phyloP scores from a whole-genome alignment of 2,797 vertebrate species.

The Sphaeramia orbicularis region DNA sequence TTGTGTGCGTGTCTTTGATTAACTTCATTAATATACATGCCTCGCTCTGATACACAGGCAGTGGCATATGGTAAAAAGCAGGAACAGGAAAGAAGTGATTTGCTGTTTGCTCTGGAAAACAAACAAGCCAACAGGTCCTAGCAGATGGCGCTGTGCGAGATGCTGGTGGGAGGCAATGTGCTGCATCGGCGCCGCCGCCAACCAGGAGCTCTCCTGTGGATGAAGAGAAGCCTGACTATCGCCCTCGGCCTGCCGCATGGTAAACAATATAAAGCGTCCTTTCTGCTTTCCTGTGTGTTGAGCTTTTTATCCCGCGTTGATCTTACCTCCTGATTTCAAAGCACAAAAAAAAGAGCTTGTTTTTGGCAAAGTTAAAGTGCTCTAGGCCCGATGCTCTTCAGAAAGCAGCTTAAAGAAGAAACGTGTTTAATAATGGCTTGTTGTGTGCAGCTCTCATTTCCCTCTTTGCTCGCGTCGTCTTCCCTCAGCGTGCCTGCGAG shows the following conservation, averaged over 20 bases:
- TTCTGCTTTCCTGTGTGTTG: conserved; percentile 80
- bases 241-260: conserved; percentile 81
- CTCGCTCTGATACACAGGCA: conserved; percentile 92
- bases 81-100: conserved; percentile 97
- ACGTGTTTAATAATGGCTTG: conserved; percentile 78
- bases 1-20: conserved; percentile 87
- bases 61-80: conserved; percentile 97
- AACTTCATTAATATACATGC: conserved; percentile 98
- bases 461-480: conserved; percentile 56
- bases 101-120: conserved; percentile 99
- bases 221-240: conserved; percentile 80
- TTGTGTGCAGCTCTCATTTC: conserved; percentile 72
- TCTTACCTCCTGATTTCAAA: conserved; percentile 80
- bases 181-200: conserved; percentile 70
- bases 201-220: conserved; percentile 80
- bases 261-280: conserved; percentile 85
- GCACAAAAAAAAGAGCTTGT: conserved; percentile 66
- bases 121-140: conserved; percentile 99
- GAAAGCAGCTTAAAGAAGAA: conserved; percentile 77
- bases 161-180: conserved; percentile 89
- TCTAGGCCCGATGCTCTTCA: conserved; percentile 75
- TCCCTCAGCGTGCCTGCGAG: conserved; percentile 73
- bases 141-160: conserved; percentile 92
- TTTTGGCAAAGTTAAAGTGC: conserved; percentile 79
- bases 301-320: conserved; percentile 79